Conservation (phyloP, 2,888 invertebrate genomes). For the Thereva nobilitata region DNA sequence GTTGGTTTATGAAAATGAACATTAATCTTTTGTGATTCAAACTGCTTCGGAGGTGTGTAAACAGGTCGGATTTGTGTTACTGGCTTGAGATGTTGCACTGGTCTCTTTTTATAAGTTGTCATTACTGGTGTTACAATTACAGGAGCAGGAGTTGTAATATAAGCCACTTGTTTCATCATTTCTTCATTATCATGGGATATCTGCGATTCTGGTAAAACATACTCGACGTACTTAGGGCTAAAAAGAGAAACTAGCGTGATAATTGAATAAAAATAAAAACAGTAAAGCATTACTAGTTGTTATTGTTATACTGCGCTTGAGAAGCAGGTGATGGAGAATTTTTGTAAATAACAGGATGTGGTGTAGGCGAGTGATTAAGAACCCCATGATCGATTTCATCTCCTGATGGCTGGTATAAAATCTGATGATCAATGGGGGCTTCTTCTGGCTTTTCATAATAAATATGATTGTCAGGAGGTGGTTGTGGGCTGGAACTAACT, state of each 20-base stretch:
- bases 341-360: constrained; percentile 11
- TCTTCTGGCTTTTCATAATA: constrained; percentile 9
- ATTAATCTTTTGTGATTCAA: constrained; percentile 26
- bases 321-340: not conserved
- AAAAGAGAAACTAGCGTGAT: not conserved
- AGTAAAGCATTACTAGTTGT: not conserved
- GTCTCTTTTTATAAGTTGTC: constrained; percentile 50
- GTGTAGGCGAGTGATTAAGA: not conserved
- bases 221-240: constrained; percentile 37
- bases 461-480: constrained; percentile 27
- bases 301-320: too few species aligned
- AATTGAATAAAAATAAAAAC: not conserved
- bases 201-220: constrained; percentile 13
- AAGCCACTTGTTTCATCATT: constrained; percentile 21
- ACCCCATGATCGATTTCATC: constrained; percentile 4
- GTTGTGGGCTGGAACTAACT: constrained; percentile 44
- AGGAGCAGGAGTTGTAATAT: constrained; percentile 39
- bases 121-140: constrained; percentile 47
- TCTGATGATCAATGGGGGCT: not conserved
- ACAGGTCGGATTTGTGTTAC: not conserved
- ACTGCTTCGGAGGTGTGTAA: not conserved
- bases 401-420: constrained; percentile 5
- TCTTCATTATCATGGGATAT: constrained; percentile 10
- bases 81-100: constrained; percentile 43
- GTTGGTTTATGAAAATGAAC: constrained; percentile 22